Percentiles rank a stretch among this genome's conserved stretches.
phyloP scores from a whole-genome alignment of 2,797 vertebrate genomes.

The Mormyrops boulengeri region DNA sequence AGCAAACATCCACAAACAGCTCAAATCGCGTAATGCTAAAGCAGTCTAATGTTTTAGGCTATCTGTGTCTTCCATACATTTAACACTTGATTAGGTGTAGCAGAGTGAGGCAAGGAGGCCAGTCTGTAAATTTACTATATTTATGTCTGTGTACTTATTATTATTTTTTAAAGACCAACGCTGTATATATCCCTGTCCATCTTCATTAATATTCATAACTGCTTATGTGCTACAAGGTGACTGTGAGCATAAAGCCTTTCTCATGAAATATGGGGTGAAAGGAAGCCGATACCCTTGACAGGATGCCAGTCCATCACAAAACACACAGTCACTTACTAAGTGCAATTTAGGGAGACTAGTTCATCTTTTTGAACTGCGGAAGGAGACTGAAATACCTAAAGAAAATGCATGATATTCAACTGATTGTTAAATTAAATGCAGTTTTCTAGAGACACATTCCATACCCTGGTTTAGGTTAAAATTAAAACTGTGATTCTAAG shows the following conservation, averaged over 20 bases:
- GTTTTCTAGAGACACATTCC: not conserved
- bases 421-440: not conserved
- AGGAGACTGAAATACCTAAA: not conserved
- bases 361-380: not conserved
- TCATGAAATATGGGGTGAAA: not conserved
- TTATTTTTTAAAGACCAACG: not conserved
- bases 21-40: not conserved
- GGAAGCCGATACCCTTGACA: not conserved
- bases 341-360: not conserved
- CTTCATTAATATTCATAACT: not conserved
- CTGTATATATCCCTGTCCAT: not conserved
- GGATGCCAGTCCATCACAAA: not conserved
- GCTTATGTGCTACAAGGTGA: not conserved
- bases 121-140: not conserved
- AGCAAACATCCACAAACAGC: not conserved
- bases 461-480: not conserved
- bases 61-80: not conserved
- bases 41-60: not conserved
- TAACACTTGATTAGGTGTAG: not conserved
- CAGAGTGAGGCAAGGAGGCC: not conserved
- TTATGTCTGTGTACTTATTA: not conserved
- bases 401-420: not conserved
- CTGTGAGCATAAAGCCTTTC: not conserved
- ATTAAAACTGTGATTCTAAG: not conserved
- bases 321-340: not conserved